Conservation (phyloP, 2,888 invertebrate genomes). For the Platycnemis pennipes region DNA sequence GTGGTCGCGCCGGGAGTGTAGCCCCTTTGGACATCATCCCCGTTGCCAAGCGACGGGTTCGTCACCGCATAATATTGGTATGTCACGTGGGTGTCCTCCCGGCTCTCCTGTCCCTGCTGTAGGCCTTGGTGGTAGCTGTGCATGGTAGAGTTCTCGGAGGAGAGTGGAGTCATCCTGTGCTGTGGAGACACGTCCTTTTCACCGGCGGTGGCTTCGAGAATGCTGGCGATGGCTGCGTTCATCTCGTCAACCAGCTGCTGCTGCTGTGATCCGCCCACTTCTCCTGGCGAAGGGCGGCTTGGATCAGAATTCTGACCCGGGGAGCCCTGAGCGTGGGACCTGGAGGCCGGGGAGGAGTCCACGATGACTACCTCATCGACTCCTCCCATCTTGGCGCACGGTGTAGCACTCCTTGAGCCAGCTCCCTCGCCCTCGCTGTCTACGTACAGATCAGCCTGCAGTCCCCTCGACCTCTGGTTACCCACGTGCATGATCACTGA, state of each 20-base stretch:
- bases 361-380: not conserved
- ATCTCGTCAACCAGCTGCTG: not conserved
- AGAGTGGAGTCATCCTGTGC: not conserved
- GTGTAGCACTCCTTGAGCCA: conserved; percentile 66
- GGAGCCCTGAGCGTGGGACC: conserved; percentile 71
- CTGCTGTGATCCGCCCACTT: not conserved
- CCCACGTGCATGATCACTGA: conserved; percentile 46
- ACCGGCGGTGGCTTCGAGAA: not conserved
- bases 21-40: not conserved
- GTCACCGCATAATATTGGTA: not conserved
- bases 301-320: conserved; percentile 73
- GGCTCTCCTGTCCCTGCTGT: not conserved
- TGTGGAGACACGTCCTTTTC: not conserved
- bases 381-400: not conserved
- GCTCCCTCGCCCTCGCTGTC: conserved; percentile 17
- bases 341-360: not conserved
- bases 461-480: not conserved
- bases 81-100: not conserved
- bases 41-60: not conserved
- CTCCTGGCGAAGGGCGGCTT: conserved; percentile 74
- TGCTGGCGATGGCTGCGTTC: not conserved
- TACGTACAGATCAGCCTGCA: not conserved
- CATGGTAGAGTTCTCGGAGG: not conserved
- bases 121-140: not conserved
- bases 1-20: not conserved